Conservation (phyloP, 1,140 invertebrate species). For the Diuraphis noxia region DNA sequence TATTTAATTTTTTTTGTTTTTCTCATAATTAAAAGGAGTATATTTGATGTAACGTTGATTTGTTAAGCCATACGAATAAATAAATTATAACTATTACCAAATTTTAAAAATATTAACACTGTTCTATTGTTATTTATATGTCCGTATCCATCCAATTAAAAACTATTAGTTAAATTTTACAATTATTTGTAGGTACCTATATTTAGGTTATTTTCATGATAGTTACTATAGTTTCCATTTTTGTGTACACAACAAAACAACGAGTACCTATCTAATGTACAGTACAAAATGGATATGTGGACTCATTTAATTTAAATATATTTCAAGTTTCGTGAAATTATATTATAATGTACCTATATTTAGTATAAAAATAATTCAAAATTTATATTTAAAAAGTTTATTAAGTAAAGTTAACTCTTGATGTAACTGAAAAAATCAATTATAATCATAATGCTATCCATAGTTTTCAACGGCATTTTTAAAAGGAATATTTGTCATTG, state of each 20-base stretch:
- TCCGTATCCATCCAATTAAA: background rate
- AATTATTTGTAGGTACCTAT: background rate
- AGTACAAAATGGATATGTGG: background rate
- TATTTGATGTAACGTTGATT: no score
- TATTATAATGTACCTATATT: no score
- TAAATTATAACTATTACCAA: background rate
- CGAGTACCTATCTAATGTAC: background rate
- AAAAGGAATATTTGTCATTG: no score
- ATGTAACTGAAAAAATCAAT: background rate
- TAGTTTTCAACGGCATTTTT: background rate
- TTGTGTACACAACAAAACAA: background rate
- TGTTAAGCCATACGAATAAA: no score
- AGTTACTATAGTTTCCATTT: background rate
- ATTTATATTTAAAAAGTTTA: background rate
- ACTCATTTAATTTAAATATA: background rate
- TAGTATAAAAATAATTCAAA: background rate
- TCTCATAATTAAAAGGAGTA: no score
- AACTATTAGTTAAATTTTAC: background rate
- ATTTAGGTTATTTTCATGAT: background rate
- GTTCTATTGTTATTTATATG: background rate
- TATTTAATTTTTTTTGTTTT: no score
- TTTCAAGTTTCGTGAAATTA: background rate
- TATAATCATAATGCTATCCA: background rate
- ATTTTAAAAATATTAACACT: background rate
- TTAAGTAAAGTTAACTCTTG: no score